A percentile compares a stretch with the other conserved stretches of the same genome.
Evolutionary conservation across 2,888 invertebrate genomes (phyloP).

Genomic region (Amorpha juglandis): DNA sequence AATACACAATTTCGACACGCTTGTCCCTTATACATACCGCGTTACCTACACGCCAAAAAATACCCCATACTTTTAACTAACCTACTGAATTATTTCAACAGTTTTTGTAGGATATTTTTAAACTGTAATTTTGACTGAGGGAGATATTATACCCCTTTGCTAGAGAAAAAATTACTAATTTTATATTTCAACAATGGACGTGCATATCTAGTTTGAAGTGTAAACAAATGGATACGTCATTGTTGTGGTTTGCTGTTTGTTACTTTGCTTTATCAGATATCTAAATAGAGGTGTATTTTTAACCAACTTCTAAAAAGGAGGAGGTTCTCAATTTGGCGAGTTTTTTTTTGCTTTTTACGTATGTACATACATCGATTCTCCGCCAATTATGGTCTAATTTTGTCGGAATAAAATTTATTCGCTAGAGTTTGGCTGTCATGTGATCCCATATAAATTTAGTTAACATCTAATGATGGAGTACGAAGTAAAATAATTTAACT

Average conservation of each 20-base stretch:
- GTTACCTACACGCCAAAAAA: slow-evolving; percentile 33
- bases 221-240: slow-evolving; percentile 79
- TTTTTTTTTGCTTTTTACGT: too few species aligned
- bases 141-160: slow-evolving; percentile 49
- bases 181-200: slow-evolving; percentile 72
- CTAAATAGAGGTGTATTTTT: background rate
- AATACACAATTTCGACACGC: slow-evolving; percentile 72
- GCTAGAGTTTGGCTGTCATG: too few species aligned
- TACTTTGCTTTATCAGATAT: slow-evolving; percentile 8
- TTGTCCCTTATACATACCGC: slow-evolving; percentile 55
- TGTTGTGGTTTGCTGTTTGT: slow-evolving; percentile 29
- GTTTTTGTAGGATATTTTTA: slow-evolving; percentile 30
- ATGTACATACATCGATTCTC: too few species aligned
- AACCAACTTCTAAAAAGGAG: slow-evolving; percentile 3
- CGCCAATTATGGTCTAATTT: too few species aligned
- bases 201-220: slow-evolving; percentile 76
- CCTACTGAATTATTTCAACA: slow-evolving; percentile 33
- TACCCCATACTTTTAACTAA: slow-evolving; percentile 31
- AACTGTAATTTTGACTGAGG: slow-evolving; percentile 40
- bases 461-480: too few species aligned
- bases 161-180: slow-evolving; percentile 67
- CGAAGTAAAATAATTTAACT: too few species aligned
- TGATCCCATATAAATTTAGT: too few species aligned
- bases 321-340: too few species aligned
- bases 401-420: too few species aligned